Conservation (phyloP, 2,113 vertebrate genomes). For the Bubo scandiacus region DNA sequence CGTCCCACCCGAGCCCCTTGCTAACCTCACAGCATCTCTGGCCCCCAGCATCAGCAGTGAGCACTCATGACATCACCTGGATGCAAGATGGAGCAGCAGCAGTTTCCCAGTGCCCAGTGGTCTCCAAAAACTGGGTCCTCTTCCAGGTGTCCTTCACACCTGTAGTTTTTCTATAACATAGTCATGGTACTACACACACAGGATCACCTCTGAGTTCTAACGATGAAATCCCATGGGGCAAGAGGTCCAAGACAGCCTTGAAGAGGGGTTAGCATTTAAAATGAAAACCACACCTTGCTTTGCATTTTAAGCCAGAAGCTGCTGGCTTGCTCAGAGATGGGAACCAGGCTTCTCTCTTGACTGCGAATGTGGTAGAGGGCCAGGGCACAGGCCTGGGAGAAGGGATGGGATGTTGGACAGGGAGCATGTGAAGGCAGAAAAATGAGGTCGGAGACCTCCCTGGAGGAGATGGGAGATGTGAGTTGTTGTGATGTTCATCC, state of each 20-base stretch:
- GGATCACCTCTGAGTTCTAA: neutral
- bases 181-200: fast-evolving
- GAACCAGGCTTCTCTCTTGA: neutral
- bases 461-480: neutral
- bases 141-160: neutral
- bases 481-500: neutral
- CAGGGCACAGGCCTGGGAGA: neutral
- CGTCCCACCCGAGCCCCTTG: neutral
- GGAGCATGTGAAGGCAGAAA: neutral
- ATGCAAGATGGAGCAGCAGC: neutral
- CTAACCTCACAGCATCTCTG: neutral
- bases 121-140: neutral
- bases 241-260: neutral
- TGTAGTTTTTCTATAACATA: neutral
- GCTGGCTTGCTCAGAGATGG: neutral
- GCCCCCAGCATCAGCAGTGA: neutral
- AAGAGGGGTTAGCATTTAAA: neutral
- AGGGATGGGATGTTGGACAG: neutral
- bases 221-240: neutral
- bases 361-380: neutral
- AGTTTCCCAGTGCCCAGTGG: neutral
- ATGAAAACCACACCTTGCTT: neutral
- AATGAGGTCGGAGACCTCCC: neutral
- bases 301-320: neutral
- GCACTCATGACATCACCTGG: too few relatives aligned